These are phyloP conservation scores for Crocallis elinguaria DNA, from an alignment of 2,888 invertebrate genomes.

Conservation along the genomic window DNA sequence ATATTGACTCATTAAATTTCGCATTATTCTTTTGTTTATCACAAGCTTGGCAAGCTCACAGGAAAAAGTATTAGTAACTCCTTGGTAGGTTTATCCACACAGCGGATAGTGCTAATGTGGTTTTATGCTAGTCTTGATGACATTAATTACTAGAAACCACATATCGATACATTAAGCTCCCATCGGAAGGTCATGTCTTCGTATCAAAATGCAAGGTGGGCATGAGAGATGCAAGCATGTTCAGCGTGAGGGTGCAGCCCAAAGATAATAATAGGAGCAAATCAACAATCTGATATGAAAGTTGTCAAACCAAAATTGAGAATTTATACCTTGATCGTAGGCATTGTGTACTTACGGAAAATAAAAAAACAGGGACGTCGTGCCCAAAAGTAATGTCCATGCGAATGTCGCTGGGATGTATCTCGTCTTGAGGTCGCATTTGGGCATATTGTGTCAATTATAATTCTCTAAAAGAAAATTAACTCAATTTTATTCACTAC, in stretches of 20 bases:
- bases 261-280: conserved; percentile 75
- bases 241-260: conserved; percentile 57
- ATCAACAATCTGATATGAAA: conserved; percentile 76
- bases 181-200: conserved; percentile 24
- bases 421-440: conserved; percentile 98
- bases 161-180: conserved; percentile 6
- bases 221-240: conserved; percentile 41
- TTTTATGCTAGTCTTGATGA: conserved; percentile 21
- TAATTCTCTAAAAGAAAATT: conserved; percentile 77
- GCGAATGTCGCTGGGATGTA: conserved; percentile 99
- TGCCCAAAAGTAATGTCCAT: conserved; percentile 97
- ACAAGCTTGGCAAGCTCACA: neutral
- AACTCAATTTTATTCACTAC: conserved; percentile 79
- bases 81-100: neutral
- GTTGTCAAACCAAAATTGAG: conserved; percentile 77
- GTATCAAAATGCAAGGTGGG: conserved; percentile 17
- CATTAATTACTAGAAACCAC: conserved; percentile 9
- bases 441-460: conserved; percentile 91
- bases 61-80: conserved; percentile 1
- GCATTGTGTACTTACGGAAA: conserved; percentile 95
- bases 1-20: conserved; percentile 4
- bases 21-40: conserved; percentile 17
- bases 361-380: conserved; percentile 97
- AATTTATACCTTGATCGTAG: conserved; percentile 67
- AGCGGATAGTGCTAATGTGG: conserved; percentile 5